Conservation (phyloP, 2,797 vertebrate genomes). For the Peromyscus eremicus region DNA sequence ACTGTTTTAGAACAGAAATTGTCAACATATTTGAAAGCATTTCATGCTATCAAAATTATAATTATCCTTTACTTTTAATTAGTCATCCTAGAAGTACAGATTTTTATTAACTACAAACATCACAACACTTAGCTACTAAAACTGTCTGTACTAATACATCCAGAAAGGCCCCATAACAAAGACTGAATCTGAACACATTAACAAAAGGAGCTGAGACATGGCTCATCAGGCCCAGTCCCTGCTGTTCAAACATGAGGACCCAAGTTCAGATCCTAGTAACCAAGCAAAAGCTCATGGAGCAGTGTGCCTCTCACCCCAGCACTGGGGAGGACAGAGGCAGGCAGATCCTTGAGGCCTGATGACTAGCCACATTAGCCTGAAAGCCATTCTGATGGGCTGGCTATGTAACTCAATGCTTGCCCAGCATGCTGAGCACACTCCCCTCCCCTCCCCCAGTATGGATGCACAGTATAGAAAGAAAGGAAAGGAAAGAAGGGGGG, state of each 20-base stretch:
- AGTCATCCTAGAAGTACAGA: neutral
- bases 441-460: neutral
- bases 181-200: neutral
- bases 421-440: neutral
- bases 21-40: neutral
- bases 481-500: neutral
- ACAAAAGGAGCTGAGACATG: neutral
- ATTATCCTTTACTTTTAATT: constrained; percentile 38
- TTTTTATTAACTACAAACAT: constrained; percentile 32
- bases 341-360: neutral
- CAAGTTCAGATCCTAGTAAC: neutral
- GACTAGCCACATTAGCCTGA: neutral
- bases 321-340: no score
- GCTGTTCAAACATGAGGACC: neutral
- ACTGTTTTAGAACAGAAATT: constrained; percentile 15
- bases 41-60: neutral
- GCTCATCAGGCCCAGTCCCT: neutral
- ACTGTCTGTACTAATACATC: constrained; percentile 18
- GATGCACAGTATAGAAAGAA: neutral
- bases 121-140: neutral
- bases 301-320: neutral
- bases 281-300: neutral
- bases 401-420: neutral
- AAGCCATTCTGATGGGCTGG: no score
- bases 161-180: constrained; percentile 47